phyloP scores from a whole-genome alignment of 2,113 vertebrate species.

The Podocnemis expansa region DNA sequence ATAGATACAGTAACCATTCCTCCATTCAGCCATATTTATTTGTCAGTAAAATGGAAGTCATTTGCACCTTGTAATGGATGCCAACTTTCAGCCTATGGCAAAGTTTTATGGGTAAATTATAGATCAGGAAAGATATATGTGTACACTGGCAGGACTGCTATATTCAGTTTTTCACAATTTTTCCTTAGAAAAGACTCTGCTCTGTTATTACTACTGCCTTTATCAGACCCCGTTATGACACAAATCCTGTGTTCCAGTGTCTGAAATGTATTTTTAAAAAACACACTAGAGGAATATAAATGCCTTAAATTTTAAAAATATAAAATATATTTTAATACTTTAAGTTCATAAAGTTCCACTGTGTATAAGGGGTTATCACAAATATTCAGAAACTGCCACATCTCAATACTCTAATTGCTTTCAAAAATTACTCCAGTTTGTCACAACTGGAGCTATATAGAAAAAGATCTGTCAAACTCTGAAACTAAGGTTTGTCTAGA shows the following conservation, averaged over 20 bases:
- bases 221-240: neutral
- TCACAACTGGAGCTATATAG: neutral
- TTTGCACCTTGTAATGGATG: neutral
- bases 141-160: neutral
- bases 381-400: neutral
- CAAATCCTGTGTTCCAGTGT: neutral
- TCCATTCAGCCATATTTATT: neutral
- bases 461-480: neutral
- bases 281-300: neutral
- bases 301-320: neutral
- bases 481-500: neutral
- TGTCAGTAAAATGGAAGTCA: neutral
- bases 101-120: neutral
- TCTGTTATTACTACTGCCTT: neutral
- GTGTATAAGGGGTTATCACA: neutral
- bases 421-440: neutral
- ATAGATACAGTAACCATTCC: neutral
- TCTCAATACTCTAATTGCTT: neutral
- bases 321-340: neutral
- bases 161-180: neutral
- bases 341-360: neutral
- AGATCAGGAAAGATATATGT: neutral
- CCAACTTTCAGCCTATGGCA: neutral
- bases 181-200: neutral
- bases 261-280: neutral